phyloP scores from a whole-genome alignment of 1,140 invertebrate species.

The Cyclargus thomasi region DNA sequence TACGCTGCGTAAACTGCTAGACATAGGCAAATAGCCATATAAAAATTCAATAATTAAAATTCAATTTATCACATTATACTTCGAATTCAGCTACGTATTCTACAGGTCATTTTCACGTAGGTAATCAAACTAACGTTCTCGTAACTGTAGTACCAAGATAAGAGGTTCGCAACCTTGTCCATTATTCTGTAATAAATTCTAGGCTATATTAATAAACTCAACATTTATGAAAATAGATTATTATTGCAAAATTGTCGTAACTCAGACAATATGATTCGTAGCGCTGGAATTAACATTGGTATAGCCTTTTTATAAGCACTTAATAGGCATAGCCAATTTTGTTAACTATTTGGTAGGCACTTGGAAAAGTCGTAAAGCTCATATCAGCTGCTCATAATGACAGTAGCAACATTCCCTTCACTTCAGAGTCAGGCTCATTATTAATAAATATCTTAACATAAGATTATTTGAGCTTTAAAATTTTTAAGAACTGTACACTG shows the following conservation, averaged over 20 bases:
- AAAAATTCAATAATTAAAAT: not conserved
- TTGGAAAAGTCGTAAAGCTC: no score
- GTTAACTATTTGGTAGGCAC: no score
- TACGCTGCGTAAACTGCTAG: no score
- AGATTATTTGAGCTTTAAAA: no score
- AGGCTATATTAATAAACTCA: constrained; percentile 10
- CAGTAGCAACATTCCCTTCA: no score
- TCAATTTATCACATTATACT: not conserved
- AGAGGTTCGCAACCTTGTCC: not conserved
- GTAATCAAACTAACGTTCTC: not conserved
- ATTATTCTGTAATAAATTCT: constrained; percentile 1
- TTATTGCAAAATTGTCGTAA: not conserved
- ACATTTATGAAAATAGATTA: not conserved
- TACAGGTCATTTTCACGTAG: not conserved
- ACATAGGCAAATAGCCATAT: not conserved
- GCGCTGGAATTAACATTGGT: not conserved
- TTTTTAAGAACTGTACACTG: no score
- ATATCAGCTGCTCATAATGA: no score
- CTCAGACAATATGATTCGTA: not conserved
- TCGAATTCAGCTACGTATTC: not conserved
- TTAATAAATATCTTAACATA: no score
- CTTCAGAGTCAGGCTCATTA: no score
- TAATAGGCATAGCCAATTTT: no score
- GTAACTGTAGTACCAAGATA: not conserved
- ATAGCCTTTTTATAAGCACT: no score